Evolutionary conservation across 2,113 vertebrate species (phyloP), one percentile per base, ranked within the genome.

Genomic region (Martes martes): DNA sequence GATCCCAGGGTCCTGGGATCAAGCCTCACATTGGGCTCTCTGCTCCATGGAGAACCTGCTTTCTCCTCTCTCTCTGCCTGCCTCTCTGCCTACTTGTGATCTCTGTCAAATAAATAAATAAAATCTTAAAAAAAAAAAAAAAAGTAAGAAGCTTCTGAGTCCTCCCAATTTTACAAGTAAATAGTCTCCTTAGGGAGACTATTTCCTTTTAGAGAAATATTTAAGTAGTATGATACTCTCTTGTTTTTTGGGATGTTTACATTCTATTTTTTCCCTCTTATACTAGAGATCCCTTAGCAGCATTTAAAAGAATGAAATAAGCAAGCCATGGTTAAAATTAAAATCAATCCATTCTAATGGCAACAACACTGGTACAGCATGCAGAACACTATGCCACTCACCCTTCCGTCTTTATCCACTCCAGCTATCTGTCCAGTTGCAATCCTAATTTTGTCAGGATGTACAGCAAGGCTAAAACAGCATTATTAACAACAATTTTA

Each of bases 351-450:
- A 96, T 39, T 81, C 47, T 78, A 89, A 93, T 1, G 93, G 55
- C 33, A 93, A 16, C 55, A 52, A 39, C 50, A 81, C 73, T 57
- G 50, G 61, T 81, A 93, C 13, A 93, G 71, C 94, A 86, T n/a
- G 36, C 78, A 79, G 59, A 57, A 81, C 71, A 81, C 61, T 57
- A 55, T 59, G 76, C 61, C 73, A 98, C 98, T 99, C 98, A 99
- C 99, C 98, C 99, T 99, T 98, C 99, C 99, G 94, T 99, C 99
- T 98, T 99, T 99, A 99, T 99, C 99, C 98, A 99, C 99, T 98
- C 99, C 99, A 95, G 99, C 99, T 74, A 99, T 99, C 99, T 99
- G 99, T 98, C 99, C 99, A 80, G 99, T 99, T 96, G 99, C 99
- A 78, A 99, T 99, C 91, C 99, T 99, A 97, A 99, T 99, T 99